These are phyloP conservation scores for Dipodomys merriami DNA, from an alignment of 2,113 vertebrate genomes.

Conservation along the genomic window DNA sequence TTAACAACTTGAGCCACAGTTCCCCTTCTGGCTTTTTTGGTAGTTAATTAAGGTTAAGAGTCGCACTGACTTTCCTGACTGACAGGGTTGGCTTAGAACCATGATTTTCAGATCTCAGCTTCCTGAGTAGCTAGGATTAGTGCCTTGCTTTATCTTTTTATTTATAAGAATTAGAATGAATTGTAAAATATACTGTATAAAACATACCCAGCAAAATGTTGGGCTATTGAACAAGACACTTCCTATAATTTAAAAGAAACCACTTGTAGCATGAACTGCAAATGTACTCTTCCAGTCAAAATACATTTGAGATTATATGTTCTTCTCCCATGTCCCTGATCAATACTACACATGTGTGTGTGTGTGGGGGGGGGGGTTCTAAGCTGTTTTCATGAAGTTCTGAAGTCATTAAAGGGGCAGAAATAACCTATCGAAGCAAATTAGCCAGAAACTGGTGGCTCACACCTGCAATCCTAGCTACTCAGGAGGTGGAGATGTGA, in stretches of 20 bases:
- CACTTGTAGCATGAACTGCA: slow-evolving; percentile 66
- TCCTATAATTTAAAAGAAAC: slow-evolving; percentile 50
- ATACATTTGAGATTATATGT: not conserved
- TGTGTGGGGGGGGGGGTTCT: not conserved
- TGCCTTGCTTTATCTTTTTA: not conserved
- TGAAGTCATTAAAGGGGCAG: not conserved
- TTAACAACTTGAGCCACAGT: too few species aligned
- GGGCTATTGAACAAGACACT: not conserved
- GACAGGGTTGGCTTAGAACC: too few species aligned
- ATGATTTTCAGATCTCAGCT: too few species aligned
- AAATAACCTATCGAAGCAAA: not conserved
- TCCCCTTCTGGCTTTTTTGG: too few species aligned
- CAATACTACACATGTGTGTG: not conserved
- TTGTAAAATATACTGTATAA: slow-evolving; percentile 58
- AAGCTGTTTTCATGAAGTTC: not conserved
- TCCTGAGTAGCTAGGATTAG: too few species aligned
- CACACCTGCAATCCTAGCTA: too few species aligned
- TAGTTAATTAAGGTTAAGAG: too few species aligned
- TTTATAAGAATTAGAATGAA: slow-evolving; percentile 64
- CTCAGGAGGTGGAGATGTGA: too few species aligned
- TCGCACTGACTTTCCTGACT: too few species aligned
- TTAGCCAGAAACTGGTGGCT: too few species aligned
- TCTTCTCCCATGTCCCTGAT: not conserved
- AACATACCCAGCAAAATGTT: slow-evolving; percentile 39
- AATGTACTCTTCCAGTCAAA: slow-evolving; percentile 48